Conservation (phyloP, 2,888 invertebrate species). For the Epinotia nisella region DNA sequence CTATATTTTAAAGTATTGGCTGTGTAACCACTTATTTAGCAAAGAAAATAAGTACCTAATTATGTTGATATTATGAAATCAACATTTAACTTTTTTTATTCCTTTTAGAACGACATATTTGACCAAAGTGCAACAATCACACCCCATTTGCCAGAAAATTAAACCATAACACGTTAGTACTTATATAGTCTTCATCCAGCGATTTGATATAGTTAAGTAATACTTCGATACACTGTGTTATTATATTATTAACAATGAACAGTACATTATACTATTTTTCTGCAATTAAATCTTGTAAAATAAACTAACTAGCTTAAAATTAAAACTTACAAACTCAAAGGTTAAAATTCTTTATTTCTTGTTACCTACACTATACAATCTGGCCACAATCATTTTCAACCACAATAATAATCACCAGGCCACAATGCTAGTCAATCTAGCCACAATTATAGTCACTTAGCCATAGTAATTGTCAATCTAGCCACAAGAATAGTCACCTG, state of each 20-base stretch:
- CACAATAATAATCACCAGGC: not conserved
- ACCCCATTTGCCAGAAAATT: not conserved
- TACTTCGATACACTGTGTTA: not conserved
- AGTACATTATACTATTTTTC: slow-evolving; percentile 8
- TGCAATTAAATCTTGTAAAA: slow-evolving; percentile 12
- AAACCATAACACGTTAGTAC: not conserved
- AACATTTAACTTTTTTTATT: not conserved
- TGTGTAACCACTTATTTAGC: not conserved
- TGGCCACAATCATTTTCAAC: not conserved
- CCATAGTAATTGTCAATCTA: slow-evolving; percentile 1
- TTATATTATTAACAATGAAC: slow-evolving; percentile 14
- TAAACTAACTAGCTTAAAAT: not conserved
- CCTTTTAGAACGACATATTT: not conserved
- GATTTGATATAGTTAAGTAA: not conserved
- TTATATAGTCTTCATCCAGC: not conserved
- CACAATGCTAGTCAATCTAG: slow-evolving; percentile 10
- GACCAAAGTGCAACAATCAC: not conserved
- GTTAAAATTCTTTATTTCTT: slow-evolving; percentile 16
- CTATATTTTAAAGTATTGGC: not conserved
- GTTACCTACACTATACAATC: slow-evolving; percentile 33
- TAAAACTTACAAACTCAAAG: not conserved
- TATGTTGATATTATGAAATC: too few relatives aligned
- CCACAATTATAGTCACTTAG: not conserved
- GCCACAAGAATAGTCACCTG: slow-evolving; percentile 9
- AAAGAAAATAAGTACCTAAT: not conserved